Evolutionary conservation across 2,888 invertebrate genomes (phyloP).

Genomic region (Pimpla rufipes): DNA sequence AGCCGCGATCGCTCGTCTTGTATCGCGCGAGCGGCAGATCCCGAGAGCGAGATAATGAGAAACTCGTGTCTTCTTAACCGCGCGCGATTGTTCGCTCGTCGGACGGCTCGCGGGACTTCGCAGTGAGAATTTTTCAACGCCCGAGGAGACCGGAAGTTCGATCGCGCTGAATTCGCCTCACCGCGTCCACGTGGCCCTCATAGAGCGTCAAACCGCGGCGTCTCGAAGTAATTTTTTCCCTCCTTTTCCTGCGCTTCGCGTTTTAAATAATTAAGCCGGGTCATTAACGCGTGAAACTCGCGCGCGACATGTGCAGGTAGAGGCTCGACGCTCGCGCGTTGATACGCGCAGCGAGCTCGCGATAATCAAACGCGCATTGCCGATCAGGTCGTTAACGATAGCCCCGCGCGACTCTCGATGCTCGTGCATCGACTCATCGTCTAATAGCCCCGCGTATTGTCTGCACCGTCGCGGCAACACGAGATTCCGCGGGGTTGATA

Average conservation of each 20-base stretch:
- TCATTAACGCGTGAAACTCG: not conserved
- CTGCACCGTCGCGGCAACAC: not conserved
- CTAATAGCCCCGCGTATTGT: not conserved
- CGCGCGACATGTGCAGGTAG: not conserved
- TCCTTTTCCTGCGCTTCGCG: not conserved
- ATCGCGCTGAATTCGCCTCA: not conserved
- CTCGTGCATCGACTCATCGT: not conserved
- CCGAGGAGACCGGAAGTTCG: not conserved
- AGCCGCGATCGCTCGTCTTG: not conserved
- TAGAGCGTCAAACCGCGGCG: too few relatives aligned
- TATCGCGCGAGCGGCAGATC: not conserved
- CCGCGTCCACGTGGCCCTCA: too few relatives aligned
- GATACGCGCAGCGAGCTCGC: not conserved
- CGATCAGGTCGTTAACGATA: constrained; percentile 3
- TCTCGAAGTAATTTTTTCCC: not conserved
- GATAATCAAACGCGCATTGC: not conserved
- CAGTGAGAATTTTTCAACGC: not conserved
- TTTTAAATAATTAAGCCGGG: not conserved
- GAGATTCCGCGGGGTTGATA: not conserved
- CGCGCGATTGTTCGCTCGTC: not conserved
- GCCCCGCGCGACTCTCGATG: not conserved
- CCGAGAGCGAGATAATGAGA: not conserved
- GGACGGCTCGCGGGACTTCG: not conserved
- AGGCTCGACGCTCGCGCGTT: not conserved
- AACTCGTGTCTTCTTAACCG: not conserved